Evolutionary conservation across 2,888 invertebrate genomes (phyloP).

Genomic region (Ormyrus rosae): DNA sequence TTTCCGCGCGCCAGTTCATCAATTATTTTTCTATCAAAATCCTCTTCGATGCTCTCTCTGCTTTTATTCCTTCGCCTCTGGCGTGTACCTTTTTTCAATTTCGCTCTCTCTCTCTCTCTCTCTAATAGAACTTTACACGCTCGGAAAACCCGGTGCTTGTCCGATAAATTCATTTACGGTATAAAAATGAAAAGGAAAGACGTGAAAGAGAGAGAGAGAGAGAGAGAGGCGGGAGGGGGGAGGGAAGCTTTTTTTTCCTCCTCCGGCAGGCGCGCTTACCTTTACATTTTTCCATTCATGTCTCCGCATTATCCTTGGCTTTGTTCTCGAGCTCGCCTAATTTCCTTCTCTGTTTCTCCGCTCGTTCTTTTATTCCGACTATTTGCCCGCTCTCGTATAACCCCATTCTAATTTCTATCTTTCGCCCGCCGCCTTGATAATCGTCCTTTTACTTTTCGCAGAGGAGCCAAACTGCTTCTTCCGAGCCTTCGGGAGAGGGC

Average conservation of each 20-base stretch:
- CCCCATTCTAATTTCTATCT: slow-evolving; percentile 5
- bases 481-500: no score
- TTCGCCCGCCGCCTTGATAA: background rate
- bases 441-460: background rate
- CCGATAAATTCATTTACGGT: slow-evolving; percentile 51
- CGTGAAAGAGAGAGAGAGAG: background rate
- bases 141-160: slow-evolving; percentile 48
- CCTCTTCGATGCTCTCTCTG: slow-evolving; percentile 22
- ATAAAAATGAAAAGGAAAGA: slow-evolving; percentile 27
- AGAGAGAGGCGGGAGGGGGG: background rate
- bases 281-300: slow-evolving; percentile 46
- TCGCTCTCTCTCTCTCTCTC: background rate
- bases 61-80: slow-evolving; percentile 9
- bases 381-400: slow-evolving; percentile 12
- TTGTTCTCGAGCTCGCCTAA: slow-evolving; percentile 44
- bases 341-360: slow-evolving; percentile 39
- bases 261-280: slow-evolving; percentile 2
- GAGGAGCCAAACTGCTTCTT: no score
- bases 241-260: background rate
- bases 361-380: slow-evolving; percentile 12
- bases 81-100: slow-evolving; percentile 39
- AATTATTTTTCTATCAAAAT: slow-evolving; percentile 44
- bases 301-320: slow-evolving; percentile 49
- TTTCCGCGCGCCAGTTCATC: slow-evolving; percentile 16
- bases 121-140: slow-evolving; percentile 54